A percentile compares a stretch with the other conserved stretches of the same genome.
phyloP scores from a whole-genome alignment of 2,797 vertebrate genomes.

The Glossophaga mutica region DNA sequence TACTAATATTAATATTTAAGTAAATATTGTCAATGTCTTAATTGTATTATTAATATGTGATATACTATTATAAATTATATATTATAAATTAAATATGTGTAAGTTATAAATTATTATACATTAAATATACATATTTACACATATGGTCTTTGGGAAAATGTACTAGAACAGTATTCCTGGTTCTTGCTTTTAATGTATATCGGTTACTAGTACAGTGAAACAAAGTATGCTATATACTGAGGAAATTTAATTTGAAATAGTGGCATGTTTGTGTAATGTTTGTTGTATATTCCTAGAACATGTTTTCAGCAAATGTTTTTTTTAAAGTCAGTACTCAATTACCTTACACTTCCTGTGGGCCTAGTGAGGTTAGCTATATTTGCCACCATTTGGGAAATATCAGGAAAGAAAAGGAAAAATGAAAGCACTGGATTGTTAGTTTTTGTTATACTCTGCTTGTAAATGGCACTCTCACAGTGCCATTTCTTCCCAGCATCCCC shows the following conservation, averaged over 20 bases:
- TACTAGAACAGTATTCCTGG: background rate
- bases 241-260: background rate
- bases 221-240: background rate
- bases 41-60: background rate
- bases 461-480: background rate
- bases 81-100: background rate
- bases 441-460: background rate
- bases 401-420: background rate
- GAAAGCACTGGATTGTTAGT: background rate
- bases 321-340: background rate
- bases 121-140: background rate
- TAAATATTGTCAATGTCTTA: background rate
- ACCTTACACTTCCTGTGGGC: background rate
- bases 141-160: background rate
- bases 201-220: background rate
- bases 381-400: background rate
- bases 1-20: background rate
- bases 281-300: background rate
- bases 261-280: background rate
- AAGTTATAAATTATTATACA: background rate
- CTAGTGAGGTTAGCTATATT: background rate
- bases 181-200: background rate
- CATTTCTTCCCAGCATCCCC: background rate
- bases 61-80: background rate
- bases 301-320: background rate